Base-by-base conservation (phyloP, 2,113 vertebrate species). In the Orcinus orca region DNA sequence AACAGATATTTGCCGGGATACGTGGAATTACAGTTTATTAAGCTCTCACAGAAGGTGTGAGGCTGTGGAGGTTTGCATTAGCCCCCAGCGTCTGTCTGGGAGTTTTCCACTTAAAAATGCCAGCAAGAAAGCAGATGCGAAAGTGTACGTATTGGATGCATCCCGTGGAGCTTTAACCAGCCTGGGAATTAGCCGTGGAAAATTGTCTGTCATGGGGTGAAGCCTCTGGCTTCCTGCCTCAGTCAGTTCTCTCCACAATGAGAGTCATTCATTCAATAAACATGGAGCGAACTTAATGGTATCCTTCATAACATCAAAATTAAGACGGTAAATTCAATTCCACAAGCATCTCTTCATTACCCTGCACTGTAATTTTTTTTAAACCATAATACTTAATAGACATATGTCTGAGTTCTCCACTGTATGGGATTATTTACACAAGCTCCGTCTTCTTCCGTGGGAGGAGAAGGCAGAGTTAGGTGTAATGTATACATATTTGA, bases 131-230 rank as follows among this genome's bases (percentile, higher is more conserved):
- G 31, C n/a, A 44, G 25, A 4, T 2, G 15, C 4, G 4, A 53
- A 53, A 12, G 1, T 53, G 13, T 21, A 29, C 1, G 2, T 5
- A 14, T 26, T 41, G 71, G 44, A 65, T 4, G 0, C 50, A 44
- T 25, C 70, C 9, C 6, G 3, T 7, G 21, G 71, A 38, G 44
- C n/a, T 80, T 13, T 25, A 25, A 58, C 67, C 50, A 70, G 25
- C 63, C 81, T 38, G 63, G 41, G 38, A 55, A 41, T 68, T 4
- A 47, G 63, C 63, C n/a, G 9, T 29, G 9, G 36, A 63, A 36
- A 88, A 41, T 14, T 15, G n/a, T 47, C 38, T 53, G 14, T 50
- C 3, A 2, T 65, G 41, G 88, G 50, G 20, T 8, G 20, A 70
- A 76, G 58, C 44, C 74, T 20, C 73, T 8, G 50, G 44, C 67